Evolutionary conservation across 2,797 vertebrate genomes (phyloP).

Genomic region (Gallinago stenura): DNA sequence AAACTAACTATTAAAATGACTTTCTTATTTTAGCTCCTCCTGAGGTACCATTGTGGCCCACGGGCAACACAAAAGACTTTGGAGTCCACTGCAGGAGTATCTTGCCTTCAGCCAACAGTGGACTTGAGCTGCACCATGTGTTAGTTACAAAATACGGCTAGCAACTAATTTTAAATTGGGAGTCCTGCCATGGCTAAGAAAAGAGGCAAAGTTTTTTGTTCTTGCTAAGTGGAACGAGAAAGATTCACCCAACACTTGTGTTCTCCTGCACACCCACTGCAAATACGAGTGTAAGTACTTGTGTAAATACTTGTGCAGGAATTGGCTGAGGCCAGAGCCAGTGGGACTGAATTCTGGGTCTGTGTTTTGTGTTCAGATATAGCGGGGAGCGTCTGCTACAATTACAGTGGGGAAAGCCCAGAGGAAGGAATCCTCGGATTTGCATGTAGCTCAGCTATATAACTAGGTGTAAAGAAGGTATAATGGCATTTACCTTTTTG

Average conservation of each 20-base stretch:
- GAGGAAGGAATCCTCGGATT: neutral
- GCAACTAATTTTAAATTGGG: neutral
- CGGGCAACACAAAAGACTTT: neutral
- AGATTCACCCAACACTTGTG: neutral
- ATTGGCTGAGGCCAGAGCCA: neutral
- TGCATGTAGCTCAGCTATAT: neutral
- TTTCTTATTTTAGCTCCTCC: neutral
- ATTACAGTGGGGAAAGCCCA: neutral
- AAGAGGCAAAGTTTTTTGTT: neutral
- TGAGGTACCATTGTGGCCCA: accelerated
- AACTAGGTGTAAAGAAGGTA: neutral
- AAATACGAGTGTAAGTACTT: neutral
- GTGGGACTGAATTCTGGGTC: neutral
- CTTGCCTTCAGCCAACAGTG: neutral
- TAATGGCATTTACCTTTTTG: neutral
- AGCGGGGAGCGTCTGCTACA: neutral
- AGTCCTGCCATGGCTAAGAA: neutral
- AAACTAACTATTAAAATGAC: neutral
- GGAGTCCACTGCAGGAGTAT: neutral
- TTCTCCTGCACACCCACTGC: neutral
- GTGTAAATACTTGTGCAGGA: neutral
- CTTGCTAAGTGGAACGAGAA: neutral
- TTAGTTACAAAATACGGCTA: neutral
- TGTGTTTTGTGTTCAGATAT: neutral
- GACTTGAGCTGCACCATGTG: neutral